Conservation (phyloP, 2,888 invertebrate genomes). For the Agonopterix arenella region DNA sequence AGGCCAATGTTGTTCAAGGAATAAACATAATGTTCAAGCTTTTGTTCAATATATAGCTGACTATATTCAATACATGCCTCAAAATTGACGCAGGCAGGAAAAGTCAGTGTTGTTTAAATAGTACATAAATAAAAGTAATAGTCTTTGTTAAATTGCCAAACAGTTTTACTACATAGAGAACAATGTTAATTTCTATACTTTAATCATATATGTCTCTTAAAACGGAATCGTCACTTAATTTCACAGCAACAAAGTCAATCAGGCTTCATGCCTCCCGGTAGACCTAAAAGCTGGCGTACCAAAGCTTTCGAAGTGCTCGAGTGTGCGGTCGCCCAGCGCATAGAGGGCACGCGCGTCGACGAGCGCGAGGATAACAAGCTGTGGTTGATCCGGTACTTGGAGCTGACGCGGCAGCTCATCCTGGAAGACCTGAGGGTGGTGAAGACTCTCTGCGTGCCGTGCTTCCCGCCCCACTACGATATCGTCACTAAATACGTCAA, state of each 20-base stretch:
- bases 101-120: too few species aligned
- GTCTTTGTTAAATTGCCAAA: too few species aligned
- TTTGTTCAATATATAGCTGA: too few species aligned
- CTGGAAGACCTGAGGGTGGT: slow-evolving; percentile 94
- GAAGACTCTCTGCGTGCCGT: slow-evolving; percentile 92
- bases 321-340: slow-evolving; percentile 86
- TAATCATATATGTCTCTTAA: too few species aligned
- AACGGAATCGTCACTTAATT: not conserved
- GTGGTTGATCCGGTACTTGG: slow-evolving; percentile 97
- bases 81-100: too few species aligned
- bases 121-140: too few species aligned
- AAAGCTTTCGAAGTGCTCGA: slow-evolving; percentile 90
- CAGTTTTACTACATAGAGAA: too few species aligned
- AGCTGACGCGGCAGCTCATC: slow-evolving; percentile 90
- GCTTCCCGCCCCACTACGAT: slow-evolving; percentile 96
- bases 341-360: slow-evolving; percentile 97
- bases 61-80: too few species aligned
- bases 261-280: slow-evolving; percentile 94
- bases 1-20: too few species aligned
- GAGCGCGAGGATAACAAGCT: slow-evolving; percentile 93
- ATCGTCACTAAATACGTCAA: slow-evolving; percentile 93
- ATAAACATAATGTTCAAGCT: too few species aligned
- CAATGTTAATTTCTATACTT: too few species aligned
- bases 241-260: slow-evolving; percentile 84
- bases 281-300: slow-evolving; percentile 94